phyloP scores from a whole-genome alignment of 2,797 vertebrate genomes.

The Apogon talboti region DNA sequence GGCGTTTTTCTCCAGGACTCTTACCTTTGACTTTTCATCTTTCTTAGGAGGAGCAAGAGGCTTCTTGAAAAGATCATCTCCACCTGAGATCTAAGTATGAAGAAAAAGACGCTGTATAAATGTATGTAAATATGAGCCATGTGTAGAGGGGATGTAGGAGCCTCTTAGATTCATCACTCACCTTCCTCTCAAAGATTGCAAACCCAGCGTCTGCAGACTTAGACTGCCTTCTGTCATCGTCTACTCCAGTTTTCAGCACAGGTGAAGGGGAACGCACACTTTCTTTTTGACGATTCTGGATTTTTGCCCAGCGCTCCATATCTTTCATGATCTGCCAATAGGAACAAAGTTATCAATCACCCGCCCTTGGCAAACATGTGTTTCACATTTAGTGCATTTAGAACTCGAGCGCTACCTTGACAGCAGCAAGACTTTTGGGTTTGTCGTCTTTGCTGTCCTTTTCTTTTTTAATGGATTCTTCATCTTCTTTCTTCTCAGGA shows the following conservation, averaged over 20 bases:
- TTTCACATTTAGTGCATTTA: neutral
- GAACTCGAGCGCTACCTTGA: slow-evolving; percentile 75
- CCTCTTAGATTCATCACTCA: slow-evolving; percentile 21
- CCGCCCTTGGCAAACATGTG: neutral
- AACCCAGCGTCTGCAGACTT: slow-evolving; percentile 88
- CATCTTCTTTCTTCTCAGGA: slow-evolving; percentile 87
- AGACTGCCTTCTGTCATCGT: slow-evolving; percentile 79
- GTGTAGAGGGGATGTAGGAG: neutral
- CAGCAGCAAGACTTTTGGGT: slow-evolving; percentile 83
- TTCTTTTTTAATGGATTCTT: slow-evolving; percentile 80
- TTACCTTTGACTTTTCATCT: slow-evolving; percentile 93
- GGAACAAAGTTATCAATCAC: neutral
- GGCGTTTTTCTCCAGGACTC: neutral
- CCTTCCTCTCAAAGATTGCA: slow-evolving; percentile 85
- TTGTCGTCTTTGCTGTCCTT: slow-evolving; percentile 83
- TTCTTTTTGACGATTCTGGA: slow-evolving; percentile 88
- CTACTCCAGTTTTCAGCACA: slow-evolving; percentile 69
- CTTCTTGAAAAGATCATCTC: slow-evolving; percentile 96
- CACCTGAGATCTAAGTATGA: slow-evolving; percentile 72
- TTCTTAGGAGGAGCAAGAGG: slow-evolving; percentile 90
- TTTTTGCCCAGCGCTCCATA: slow-evolving; percentile 90
- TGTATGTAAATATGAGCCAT: neutral
- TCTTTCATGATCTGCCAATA: slow-evolving; percentile 87
- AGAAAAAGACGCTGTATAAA: slow-evolving; percentile 13
- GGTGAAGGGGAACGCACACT: slow-evolving; percentile 80